Evolutionary conservation across 2,888 invertebrate species (phyloP), one percentile per base, ranked within the genome.

Genomic region (Scrobipalpa costella): DNA sequence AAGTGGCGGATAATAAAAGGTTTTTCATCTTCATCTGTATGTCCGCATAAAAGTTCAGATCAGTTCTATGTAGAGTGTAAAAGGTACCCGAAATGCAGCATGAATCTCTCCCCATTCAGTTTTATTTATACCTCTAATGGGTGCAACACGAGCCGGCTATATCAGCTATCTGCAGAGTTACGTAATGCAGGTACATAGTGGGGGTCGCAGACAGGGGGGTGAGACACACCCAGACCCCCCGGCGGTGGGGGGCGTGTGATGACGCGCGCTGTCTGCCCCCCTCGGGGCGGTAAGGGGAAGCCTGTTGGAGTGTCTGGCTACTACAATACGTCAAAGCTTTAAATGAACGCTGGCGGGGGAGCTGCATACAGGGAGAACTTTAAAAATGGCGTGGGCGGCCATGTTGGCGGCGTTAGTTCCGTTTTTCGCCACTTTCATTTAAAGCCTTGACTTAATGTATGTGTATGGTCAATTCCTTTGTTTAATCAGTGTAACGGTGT

Each of bases 171-270:
- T 73, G 74, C 69, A 77, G 73, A 76, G 77, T 89, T 89, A 86
- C 83, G 85, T 88, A 88, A 87, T 79, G 79, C 83, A 82, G 86
- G 85, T 83, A 64, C 61, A 40, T 15, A 19, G 17, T 15, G 55
- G 55, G 55, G 55, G 34, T n/a, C 19, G 19, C 19, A 19, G 50
- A 50, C 47, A 17, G 55, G 33, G 55, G 27, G 21, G 55, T n/a
- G 55, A 8, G 49, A 49, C 17, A 68, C 69, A 70, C 68, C 69
- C 69, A 68, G 65, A 63, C 68, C 70, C 75, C 73, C 67, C 62
- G 60, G 63, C 67, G 69, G 52, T 66, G 61, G 65, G 72, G 66
- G 65, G 50, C 11, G 55, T 27, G 71, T 69, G 74, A 73, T 75
- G 78, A 77, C 80, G 79, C 71, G 76, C 76, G 68, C 68, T 73